Evolutionary conservation across 2,113 vertebrate species (phyloP), one percentile per base, ranked within the genome.

Genomic region (Megaceryle maxima): DNA sequence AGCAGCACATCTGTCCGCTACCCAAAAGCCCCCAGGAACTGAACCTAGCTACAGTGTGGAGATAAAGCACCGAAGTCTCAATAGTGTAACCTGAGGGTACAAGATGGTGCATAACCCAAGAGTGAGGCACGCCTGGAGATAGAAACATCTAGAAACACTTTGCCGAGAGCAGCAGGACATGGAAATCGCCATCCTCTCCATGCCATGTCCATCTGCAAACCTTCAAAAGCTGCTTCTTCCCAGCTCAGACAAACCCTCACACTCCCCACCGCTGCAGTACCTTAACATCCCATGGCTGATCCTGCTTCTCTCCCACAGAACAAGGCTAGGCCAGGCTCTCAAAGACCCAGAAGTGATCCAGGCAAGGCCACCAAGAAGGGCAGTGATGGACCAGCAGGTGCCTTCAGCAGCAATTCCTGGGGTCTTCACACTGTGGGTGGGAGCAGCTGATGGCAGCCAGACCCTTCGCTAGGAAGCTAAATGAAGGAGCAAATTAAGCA

Each of bases 131-230:
- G 8, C 7, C 53, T n/a, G 66, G 64, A 73, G 39, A 35, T 4
- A 33, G 68, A 60, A 90, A 22, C 55, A 66, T 8, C 74, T 53
- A 33, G 64, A 57, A 87, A 43, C 0, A 4, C 21, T 29, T 50
- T 2, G 0, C 26, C 1, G 0, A 15, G 5, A 75, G 70, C 57
- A 33, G 41, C 26, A 3, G 0, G 1, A n/a, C 28, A 20, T 9
- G 41, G 66, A 28, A 25, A 53, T 3, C 0, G 0, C 33, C 21
- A 5, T 39, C n/a, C 25, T 16, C 66, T 15, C 74, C 35, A 3
- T 0, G 7, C 33, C 60, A 20, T 0, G 0, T 74, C 78, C 80
- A 55, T 37, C 66, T 62, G 33, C 50, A 26, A 70, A 7, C 44
- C 51, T 11, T 21, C 4, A 11, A 35, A 87, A 66, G 24, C 78